These are phyloP conservation scores for Pseudopipra pipra DNA, from an alignment of 2,113 vertebrate species.

Conservation along the genomic window DNA sequence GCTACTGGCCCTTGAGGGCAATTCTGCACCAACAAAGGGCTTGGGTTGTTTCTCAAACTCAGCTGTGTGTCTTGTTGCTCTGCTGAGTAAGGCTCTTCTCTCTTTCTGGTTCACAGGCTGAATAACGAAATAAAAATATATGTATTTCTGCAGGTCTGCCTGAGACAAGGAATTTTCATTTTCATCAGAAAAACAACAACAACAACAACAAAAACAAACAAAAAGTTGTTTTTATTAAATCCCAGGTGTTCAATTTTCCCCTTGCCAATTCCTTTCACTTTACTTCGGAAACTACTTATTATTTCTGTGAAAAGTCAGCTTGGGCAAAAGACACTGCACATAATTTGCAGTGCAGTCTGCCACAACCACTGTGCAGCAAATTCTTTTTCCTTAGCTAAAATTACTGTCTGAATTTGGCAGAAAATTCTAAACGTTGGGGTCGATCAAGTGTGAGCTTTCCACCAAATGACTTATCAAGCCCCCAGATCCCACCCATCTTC, in stretches of 20 bases:
- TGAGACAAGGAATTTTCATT: not conserved
- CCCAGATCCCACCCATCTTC: not conserved
- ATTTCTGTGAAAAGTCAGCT: slow-evolving; percentile 7
- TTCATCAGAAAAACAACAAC: not conserved
- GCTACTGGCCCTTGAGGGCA: not conserved
- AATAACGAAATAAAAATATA: not conserved
- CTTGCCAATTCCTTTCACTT: not conserved
- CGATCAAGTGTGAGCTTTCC: not conserved
- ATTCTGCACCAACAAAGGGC: not conserved
- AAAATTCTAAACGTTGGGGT: not conserved
- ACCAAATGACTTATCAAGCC: not conserved
- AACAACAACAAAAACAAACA: not conserved
- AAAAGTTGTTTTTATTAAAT: not conserved
- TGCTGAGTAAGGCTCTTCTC: not conserved
- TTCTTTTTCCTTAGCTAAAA: not conserved
- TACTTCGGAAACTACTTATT: not conserved
- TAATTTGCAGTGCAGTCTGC: not conserved
- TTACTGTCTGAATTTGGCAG: not conserved
- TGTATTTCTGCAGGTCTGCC: not conserved
- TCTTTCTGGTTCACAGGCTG: not conserved
- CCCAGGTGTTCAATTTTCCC: not conserved
- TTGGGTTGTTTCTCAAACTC: not conserved
- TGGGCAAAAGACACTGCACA: not conserved
- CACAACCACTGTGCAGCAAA: not conserved
- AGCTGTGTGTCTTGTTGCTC: not conserved